These are phyloP conservation scores for Carterocephalus palaemon DNA, from an alignment of 2,888 invertebrate genomes.

Conservation along the genomic window DNA sequence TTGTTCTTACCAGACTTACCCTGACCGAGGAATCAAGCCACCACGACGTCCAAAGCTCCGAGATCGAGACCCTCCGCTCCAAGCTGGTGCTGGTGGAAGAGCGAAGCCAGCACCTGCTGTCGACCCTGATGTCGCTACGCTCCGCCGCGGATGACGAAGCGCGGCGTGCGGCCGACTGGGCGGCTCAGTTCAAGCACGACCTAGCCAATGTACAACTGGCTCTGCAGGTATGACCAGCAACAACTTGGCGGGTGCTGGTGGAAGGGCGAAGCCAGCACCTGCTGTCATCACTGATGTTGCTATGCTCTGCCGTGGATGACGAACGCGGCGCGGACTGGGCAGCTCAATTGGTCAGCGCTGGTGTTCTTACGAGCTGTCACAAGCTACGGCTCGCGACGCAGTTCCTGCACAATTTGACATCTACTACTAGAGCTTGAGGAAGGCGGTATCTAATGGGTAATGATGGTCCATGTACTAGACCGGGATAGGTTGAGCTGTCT, in stretches of 20 bases:
- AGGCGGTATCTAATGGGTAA: too few relatives aligned
- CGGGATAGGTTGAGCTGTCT: too few relatives aligned
- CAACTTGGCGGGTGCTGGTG: constrained; percentile 58
- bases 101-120: constrained; percentile 63
- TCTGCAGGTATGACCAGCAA: constrained; percentile 70
- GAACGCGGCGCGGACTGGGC: constrained; percentile 73
- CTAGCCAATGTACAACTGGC: constrained; percentile 69
- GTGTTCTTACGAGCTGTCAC: too few relatives aligned
- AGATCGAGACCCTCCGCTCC: constrained; percentile 62
- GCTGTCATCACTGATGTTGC: constrained; percentile 60
- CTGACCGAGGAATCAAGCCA: constrained; percentile 58
- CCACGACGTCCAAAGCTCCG: constrained; percentile 59
- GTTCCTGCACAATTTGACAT: too few relatives aligned
- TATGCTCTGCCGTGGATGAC: constrained; percentile 72
- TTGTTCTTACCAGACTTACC: constrained; percentile 45
- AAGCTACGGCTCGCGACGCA: too few relatives aligned
- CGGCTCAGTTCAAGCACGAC: constrained; percentile 76
- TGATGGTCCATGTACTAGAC: too few relatives aligned
- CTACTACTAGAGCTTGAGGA: too few relatives aligned
- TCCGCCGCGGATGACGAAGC: constrained; percentile 74
- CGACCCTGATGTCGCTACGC: constrained; percentile 65
- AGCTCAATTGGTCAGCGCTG: too few relatives aligned
- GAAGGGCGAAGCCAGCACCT: constrained; percentile 69
- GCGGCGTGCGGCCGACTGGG: constrained; percentile 65
- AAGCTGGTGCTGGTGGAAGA: constrained; percentile 68